phyloP scores from a whole-genome alignment of 2,888 invertebrate genomes.

The Drosophila vallismaia region DNA sequence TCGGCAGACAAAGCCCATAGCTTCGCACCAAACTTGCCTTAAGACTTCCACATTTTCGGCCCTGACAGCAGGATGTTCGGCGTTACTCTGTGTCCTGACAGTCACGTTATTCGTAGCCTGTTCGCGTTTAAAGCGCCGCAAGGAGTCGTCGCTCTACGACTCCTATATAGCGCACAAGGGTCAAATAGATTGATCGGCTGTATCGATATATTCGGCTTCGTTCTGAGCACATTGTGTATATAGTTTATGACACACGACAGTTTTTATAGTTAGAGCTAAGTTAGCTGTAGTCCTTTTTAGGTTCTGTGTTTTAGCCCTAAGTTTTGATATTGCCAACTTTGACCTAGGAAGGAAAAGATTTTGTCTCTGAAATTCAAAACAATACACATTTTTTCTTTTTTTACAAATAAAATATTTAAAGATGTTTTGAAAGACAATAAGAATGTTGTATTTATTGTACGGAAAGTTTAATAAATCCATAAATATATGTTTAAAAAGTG shows the following conservation, averaged over 20 bases:
- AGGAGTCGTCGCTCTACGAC: conserved; percentile 84
- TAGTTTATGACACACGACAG: conserved; percentile 59
- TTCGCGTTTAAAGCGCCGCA: conserved; percentile 88
- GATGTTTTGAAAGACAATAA: background rate
- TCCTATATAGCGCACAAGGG: conserved; percentile 88
- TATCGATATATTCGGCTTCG: background rate
- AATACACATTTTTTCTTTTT: background rate
- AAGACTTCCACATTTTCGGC: conserved; percentile 88
- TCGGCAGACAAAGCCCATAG: conserved; percentile 47
- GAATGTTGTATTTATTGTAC: background rate
- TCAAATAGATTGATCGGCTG: conserved; percentile 85
- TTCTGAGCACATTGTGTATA: conserved; percentile 58
- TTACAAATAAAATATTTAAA: conserved; percentile 18
- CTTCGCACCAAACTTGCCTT: conserved; percentile 86
- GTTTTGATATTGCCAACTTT: conserved; percentile 27
- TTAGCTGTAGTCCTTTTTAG: conserved; percentile 31
- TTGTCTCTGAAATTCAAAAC: conserved; percentile 6
- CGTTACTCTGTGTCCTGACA: conserved; percentile 89
- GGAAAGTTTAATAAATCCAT: background rate
- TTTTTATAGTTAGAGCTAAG: conserved; percentile 51
- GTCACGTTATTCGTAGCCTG: conserved; percentile 91
- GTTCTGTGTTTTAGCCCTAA: conserved; percentile 22
- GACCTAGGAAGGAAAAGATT: background rate
- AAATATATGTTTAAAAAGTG: too few species aligned
- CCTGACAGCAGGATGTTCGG: conserved; percentile 88